Evolutionary conservation across 2,888 invertebrate genomes (phyloP).

Genomic region (Dryocosmus kuriphilus): DNA sequence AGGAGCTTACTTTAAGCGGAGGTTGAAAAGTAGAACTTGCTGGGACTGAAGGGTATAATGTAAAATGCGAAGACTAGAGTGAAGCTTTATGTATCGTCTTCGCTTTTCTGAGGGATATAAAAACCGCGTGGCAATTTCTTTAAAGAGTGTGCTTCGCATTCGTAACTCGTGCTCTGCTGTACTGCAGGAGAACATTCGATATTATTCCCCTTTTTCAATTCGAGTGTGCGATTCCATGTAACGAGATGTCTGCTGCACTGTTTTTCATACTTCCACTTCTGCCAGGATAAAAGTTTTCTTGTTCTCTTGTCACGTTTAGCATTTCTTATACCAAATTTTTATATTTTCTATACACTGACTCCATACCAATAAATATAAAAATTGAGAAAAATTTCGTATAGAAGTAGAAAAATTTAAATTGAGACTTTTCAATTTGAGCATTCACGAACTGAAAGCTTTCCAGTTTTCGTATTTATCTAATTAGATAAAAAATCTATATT

Average conservation of each 20-base stretch:
- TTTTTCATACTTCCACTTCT: constrained; percentile 18
- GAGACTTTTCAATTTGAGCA: no score
- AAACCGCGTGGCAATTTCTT: constrained; percentile 24
- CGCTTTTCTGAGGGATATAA: constrained; percentile 1
- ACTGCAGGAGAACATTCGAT: constrained; percentile 13
- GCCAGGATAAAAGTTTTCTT: background rate
- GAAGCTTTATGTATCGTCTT: constrained; percentile 27
- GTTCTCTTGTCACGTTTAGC: constrained; percentile 22
- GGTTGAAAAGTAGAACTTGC: constrained; percentile 11
- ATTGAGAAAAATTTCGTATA: background rate
- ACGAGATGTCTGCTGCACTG: constrained; percentile 8
- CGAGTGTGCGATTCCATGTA: constrained; percentile 4
- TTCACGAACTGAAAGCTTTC: no score
- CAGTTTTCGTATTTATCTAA: no score
- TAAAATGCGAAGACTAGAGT: constrained; percentile 23
- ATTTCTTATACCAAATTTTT: background rate
- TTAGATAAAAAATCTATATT: no score
- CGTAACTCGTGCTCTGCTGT: background rate
- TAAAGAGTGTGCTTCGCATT: constrained; percentile 30
- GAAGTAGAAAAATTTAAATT: no score
- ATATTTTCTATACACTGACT: background rate
- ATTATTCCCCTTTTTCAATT: constrained; percentile 8
- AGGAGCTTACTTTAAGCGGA: background rate
- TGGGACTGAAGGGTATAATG: constrained; percentile 13
- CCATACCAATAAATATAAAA: background rate